Conservation (phyloP, 1,140 invertebrate genomes). For the Halictus rubicundus region DNA sequence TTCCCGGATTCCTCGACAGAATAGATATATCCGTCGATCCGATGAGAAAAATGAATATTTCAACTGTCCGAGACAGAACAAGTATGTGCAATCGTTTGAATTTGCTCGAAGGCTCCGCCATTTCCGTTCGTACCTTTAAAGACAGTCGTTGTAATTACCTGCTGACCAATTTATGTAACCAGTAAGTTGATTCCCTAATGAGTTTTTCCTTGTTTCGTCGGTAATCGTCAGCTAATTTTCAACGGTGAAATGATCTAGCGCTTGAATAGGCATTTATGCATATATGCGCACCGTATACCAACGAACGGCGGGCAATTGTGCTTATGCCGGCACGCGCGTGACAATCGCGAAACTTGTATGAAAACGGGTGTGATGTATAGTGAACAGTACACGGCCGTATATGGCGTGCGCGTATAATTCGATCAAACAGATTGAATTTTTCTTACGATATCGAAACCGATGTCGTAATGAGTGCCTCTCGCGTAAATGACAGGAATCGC, state of each 20-base stretch:
- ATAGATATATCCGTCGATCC: too few species aligned
- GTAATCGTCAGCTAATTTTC: background rate
- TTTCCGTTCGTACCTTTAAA: background rate
- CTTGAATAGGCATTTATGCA: background rate
- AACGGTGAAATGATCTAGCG: background rate
- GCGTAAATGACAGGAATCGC: conserved; percentile 89
- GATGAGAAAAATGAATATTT: too few species aligned
- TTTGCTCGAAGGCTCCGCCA: background rate
- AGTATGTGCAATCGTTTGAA: background rate
- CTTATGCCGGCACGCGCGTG: too few species aligned
- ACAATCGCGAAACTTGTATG: too few species aligned
- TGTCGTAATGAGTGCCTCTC: conserved; percentile 90
- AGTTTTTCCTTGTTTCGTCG: background rate
- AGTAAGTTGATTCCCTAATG: background rate
- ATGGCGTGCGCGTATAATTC: too few species aligned
- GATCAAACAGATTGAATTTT: conserved; percentile 10
- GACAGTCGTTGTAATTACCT: background rate
- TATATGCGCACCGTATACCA: too few species aligned
- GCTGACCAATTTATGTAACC: conserved; percentile 15
- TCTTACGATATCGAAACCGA: conserved; percentile 92
- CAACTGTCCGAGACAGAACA: too few species aligned
- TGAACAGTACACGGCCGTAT: too few species aligned
- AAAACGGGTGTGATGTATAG: too few species aligned
- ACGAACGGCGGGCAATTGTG: too few species aligned
- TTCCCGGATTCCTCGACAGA: too few species aligned